Percentiles rank a stretch among this genome's conserved stretches.
Conservation (phyloP, 2,888 invertebrate genomes). For the Cheilosia pagana region DNA sequence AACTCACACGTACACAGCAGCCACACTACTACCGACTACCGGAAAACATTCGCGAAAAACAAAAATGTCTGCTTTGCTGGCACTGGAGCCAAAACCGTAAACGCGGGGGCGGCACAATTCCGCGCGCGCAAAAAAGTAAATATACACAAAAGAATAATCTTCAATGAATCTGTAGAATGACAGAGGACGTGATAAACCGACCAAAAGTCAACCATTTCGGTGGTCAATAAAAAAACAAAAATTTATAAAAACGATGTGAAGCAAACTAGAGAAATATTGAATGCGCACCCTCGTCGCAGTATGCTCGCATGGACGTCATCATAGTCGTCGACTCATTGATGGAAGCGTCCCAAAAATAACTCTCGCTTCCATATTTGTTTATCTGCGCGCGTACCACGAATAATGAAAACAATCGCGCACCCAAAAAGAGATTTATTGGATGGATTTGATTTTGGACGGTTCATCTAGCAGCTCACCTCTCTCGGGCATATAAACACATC, state of each 20-base stretch:
- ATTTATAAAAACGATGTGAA: neutral
- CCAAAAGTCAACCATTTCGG: neutral
- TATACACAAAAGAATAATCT: no score
- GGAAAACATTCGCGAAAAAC: slow-evolving; percentile 18
- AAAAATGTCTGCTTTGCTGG: neutral
- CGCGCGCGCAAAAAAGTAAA: slow-evolving; percentile 5
- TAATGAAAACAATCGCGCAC: slow-evolving; percentile 29
- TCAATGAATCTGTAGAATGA: slow-evolving; percentile 24
- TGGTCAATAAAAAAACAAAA: neutral
- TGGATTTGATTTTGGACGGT: slow-evolving; percentile 7
- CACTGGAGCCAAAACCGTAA: slow-evolving; percentile 22
- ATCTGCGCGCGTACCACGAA: slow-evolving; percentile 42
- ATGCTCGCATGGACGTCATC: slow-evolving; percentile 23
- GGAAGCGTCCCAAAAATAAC: slow-evolving; percentile 42
- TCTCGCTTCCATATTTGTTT: slow-evolving; percentile 59
- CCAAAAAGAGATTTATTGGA: slow-evolving; percentile 33
- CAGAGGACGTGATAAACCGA: slow-evolving; percentile 34
- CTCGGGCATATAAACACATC: slow-evolving; percentile 27
- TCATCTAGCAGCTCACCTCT: slow-evolving; percentile 7
- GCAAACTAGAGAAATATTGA: neutral
- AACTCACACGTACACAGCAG: neutral
- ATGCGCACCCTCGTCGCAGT: neutral
- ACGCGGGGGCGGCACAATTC: slow-evolving; percentile 27
- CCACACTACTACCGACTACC: neutral
- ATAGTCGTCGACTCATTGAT: slow-evolving; percentile 35